A percentile compares a stretch with the other conserved stretches of the same genome.
phyloP scores from a whole-genome alignment of 2,113 vertebrate genomes.

The Geococcyx californianus region DNA sequence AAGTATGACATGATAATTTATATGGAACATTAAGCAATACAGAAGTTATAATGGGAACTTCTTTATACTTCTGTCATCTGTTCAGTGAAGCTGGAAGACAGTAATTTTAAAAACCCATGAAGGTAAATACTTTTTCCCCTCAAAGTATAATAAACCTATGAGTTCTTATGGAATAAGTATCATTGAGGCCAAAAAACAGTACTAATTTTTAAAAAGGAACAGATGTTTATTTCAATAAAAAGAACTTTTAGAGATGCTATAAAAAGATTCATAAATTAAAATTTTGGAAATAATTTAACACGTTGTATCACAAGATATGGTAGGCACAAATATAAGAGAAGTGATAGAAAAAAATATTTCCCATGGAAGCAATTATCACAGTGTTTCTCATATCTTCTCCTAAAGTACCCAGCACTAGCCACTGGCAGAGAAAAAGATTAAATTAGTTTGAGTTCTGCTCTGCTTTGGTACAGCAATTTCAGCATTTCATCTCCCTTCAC shows the following conservation, averaged over 20 bases:
- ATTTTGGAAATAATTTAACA: background rate
- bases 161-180: background rate
- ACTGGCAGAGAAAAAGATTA: constrained; percentile 34
- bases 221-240: background rate
- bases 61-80: background rate
- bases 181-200: background rate
- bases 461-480: background rate
- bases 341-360: constrained; percentile 19
- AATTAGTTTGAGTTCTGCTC: constrained; percentile 35
- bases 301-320: background rate
- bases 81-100: constrained; percentile 11
- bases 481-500: background rate
- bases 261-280: background rate
- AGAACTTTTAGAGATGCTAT: background rate
- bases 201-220: background rate
- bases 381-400: background rate
- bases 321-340: background rate
- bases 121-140: constrained; percentile 15
- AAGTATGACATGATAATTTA: background rate
- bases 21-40: constrained; percentile 12
- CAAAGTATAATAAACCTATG: background rate
- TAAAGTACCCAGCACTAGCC: background rate
- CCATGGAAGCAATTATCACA: constrained; percentile 34
- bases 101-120: background rate
- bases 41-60: background rate